Evolutionary conservation across 2,888 invertebrate species (phyloP), one percentile per base, ranked within the genome.

Genomic region (Myopa testacea): DNA sequence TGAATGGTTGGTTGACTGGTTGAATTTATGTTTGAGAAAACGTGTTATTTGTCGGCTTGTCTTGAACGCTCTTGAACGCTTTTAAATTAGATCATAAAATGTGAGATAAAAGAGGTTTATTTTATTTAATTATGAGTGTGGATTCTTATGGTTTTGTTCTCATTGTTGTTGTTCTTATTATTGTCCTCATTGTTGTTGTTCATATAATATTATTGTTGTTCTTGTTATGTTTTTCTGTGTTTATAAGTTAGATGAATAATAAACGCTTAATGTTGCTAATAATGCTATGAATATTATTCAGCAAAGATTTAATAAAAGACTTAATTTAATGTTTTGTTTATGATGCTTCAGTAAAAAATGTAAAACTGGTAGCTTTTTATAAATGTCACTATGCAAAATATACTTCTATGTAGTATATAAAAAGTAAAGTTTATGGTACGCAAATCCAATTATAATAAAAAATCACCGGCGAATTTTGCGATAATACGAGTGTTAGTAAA

Each of bases 1-100:
- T 19, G 69, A 77, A 40, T 67, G 69, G 19, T 37, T 19, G 69
- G 75, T 45, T 45, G 45, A 45, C 6, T 45, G 45, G 7, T 10
- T 83, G 83, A 81, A 82, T 84, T 75, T 80, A 65, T 50, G 50
- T 50, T 62, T 52, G 40, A 45, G 65, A 69, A 55, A 80, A 76
- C 69, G 70, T 76, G 76, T 65, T 65, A 38, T 19, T 68, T 78
- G 68, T 70, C 75, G 72, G 76, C 67, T 74, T 75, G 79, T 81
- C 73, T 78, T 79, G 79, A 79, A 78, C 76, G 55, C 55, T 55
- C n/a, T 14, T 55, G 55, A 55, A 55, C n/a, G 77, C 55, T 76
- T 70, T 55, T 74, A 81, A 82, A 80, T 81, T 79, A 81, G 81
- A 78, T 79, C 78, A 81, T 37, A 75, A 80, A 76, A 55, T 71